phyloP scores from a whole-genome alignment of 2,888 invertebrate species.

The Noctua janthe region DNA sequence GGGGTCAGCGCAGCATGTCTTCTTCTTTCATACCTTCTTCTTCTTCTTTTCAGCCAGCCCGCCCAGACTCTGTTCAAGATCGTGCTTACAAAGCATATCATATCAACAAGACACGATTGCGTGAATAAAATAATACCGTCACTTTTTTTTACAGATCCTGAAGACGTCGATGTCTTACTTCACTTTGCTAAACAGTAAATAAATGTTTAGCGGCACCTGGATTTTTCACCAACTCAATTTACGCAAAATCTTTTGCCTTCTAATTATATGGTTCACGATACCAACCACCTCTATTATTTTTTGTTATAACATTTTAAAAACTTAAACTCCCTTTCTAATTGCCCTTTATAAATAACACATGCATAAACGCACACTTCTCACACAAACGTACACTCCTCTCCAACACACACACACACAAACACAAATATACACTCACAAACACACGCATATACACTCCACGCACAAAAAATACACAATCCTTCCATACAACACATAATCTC shows the following conservation, averaged over 20 bases:
- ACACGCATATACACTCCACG: too few species aligned
- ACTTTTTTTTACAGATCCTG: constrained; percentile 41
- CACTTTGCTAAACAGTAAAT: constrained; percentile 19
- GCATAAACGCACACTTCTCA: too few species aligned
- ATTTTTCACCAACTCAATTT: background rate
- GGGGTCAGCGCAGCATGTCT: too few species aligned
- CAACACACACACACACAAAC: too few species aligned
- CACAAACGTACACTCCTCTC: too few species aligned
- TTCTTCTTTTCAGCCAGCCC: too few species aligned
- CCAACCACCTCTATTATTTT: background rate
- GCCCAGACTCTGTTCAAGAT: background rate
- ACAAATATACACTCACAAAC: too few species aligned
- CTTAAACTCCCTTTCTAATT: too few species aligned
- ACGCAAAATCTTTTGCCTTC: background rate
- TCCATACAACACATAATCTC: too few species aligned
- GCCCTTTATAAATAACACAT: too few species aligned
- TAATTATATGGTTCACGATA: background rate
- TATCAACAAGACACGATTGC: background rate
- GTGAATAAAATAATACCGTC: background rate
- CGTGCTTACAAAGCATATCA: background rate
- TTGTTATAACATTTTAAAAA: background rate
- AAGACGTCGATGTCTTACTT: constrained; percentile 47
- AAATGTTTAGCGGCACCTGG: background rate
- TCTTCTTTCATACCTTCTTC: too few species aligned
- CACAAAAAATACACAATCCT: too few species aligned